Percentiles rank a stretch among this genome's conserved stretches.
phyloP scores from a whole-genome alignment of 2,797 vertebrate species.

The Sphenodon punctatus region DNA sequence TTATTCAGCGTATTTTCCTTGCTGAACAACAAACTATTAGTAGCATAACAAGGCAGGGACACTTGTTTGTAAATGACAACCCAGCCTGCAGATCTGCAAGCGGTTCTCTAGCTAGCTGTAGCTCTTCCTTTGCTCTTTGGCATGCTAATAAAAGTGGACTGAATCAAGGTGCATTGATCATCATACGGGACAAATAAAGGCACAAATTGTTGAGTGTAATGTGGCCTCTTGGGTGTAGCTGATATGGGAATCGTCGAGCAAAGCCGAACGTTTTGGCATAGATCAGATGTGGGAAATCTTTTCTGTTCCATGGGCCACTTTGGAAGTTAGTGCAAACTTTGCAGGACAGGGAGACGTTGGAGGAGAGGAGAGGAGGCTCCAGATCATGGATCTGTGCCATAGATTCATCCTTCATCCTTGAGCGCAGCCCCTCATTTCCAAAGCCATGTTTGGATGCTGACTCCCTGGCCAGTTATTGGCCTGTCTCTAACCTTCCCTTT shows the following conservation, averaged over 20 bases:
- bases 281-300: too few relatives aligned
- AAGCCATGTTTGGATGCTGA: too few relatives aligned
- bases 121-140: not conserved
- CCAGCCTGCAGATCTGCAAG: slow-evolving; percentile 36
- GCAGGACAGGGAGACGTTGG: too few relatives aligned
- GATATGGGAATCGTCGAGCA: not conserved
- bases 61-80: slow-evolving; percentile 22
- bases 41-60: slow-evolving; percentile 68
- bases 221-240: too few relatives aligned
- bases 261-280: not conserved
- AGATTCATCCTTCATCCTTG: too few relatives aligned
- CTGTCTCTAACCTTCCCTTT: too few relatives aligned
- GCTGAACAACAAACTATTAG: slow-evolving; percentile 70
- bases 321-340: too few relatives aligned
- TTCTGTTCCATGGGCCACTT: too few relatives aligned
- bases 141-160: not conserved
- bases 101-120: not conserved
- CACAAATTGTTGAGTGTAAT: not conserved
- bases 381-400: too few relatives aligned
- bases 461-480: too few relatives aligned
- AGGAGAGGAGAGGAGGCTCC: too few relatives aligned
- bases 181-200: not conserved
- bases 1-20: slow-evolving; percentile 70
- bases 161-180: not conserved
- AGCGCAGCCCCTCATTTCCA: too few relatives aligned